Evolutionary conservation across 2,797 vertebrate species (phyloP).

Genomic region (Pangasius djambal): DNA sequence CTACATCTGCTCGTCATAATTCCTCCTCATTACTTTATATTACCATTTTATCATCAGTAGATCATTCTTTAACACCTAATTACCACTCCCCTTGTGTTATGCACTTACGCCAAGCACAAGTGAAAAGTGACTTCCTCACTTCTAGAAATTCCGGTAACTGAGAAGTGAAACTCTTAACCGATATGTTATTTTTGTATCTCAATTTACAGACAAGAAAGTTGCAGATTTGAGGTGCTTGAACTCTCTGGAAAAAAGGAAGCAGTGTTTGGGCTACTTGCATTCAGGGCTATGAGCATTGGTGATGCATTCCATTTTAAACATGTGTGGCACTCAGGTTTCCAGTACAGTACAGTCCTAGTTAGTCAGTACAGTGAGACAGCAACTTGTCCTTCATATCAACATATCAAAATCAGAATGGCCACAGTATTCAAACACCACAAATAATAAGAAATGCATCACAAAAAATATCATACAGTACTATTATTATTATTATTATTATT

Average conservation of each 20-base stretch:
- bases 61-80: constrained; percentile 28
- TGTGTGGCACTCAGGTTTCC: not conserved
- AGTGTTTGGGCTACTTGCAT: not conserved
- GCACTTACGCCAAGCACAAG: constrained; percentile 2
- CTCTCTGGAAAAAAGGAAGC: not conserved
- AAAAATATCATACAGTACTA: not conserved
- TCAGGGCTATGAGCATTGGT: not conserved
- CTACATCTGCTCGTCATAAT: constrained; percentile 25
- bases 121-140: not conserved
- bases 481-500: not conserved
- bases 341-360: not conserved
- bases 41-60: constrained; percentile 22
- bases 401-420: not conserved
- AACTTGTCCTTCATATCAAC: not conserved
- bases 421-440: not conserved
- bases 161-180: not conserved
- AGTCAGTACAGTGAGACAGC: not conserved
- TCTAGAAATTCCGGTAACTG: not conserved
- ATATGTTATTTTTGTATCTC: not conserved
- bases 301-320: not conserved
- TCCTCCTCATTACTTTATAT: constrained; percentile 27
- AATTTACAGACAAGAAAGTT: constrained; percentile 3
- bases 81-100: constrained; percentile 20
- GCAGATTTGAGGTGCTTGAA: not conserved
- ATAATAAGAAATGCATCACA: not conserved